phyloP scores from a whole-genome alignment of 2,113 vertebrate genomes.

The Garra rufa region DNA sequence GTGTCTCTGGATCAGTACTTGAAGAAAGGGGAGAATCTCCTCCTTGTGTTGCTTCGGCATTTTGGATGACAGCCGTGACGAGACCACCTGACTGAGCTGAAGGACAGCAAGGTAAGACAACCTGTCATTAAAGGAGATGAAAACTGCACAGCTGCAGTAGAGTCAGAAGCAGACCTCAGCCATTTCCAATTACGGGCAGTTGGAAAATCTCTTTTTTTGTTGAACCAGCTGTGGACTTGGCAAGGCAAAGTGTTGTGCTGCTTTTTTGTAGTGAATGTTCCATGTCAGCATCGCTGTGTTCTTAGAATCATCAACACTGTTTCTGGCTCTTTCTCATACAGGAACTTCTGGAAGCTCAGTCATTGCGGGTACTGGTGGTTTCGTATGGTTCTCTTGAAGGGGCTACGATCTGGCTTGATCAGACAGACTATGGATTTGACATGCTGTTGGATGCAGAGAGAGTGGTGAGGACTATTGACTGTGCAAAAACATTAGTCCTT shows the following conservation, averaged over 20 bases:
- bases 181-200: not conserved
- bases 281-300: not conserved
- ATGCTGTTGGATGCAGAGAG: slow-evolving; percentile 72
- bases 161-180: not conserved
- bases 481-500: not conserved
- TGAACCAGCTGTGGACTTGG: slow-evolving; percentile 6
- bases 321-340: not conserved
- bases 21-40: slow-evolving; percentile 65
- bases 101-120: slow-evolving; percentile 50
- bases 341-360: slow-evolving; percentile 64
- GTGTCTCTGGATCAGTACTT: slow-evolving; percentile 69
- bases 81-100: slow-evolving; percentile 76
- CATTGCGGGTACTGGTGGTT: slow-evolving; percentile 70
- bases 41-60: slow-evolving; percentile 76
- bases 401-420: slow-evolving; percentile 69
- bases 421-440: slow-evolving; percentile 68
- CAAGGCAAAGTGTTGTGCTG: not conserved
- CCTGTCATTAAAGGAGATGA: not conserved
- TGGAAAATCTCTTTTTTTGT: not conserved
- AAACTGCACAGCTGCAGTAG: not conserved
- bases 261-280: not conserved
- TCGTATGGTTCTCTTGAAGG: slow-evolving; percentile 68
- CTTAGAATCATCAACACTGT: not conserved
- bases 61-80: slow-evolving; percentile 75
- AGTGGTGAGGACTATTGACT: slow-evolving; percentile 51